Evolutionary conservation across 1,140 invertebrate genomes (phyloP), one percentile per base, ranked within the genome.

Genomic region (Eueides isabella): DNA sequence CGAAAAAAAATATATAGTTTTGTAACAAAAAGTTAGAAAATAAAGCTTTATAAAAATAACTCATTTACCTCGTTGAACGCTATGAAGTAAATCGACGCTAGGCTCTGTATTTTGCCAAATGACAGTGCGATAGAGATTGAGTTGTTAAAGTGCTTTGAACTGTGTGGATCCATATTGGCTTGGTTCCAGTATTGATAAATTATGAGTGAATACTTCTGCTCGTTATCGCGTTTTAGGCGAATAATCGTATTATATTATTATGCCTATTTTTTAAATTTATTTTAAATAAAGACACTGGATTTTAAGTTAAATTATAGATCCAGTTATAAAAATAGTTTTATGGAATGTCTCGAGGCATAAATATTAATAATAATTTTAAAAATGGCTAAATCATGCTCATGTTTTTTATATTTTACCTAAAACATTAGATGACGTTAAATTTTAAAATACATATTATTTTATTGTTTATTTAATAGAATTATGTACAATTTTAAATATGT

Each of bases 41-140:
- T 55, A 23, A 9, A 55, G 48, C 19, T 19, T 55, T 55, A 55
- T 55, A 55, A n/a, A n/a, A n/a, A 23, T 7, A 55, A 23, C 19
- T 55, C 48, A 55, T 55, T 55, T 55, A 55, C 48, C 48, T 55
- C 48, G 48, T 55, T 26, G 48, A 23, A 62, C 26, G 26, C 61
- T 62, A 14, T 30, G 28, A n/a, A 62, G 61, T 62, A 62, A 62
- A 62, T 62, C 16, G 61, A 62, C 61, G 61, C 61, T 28, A 1
- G 61, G 61, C 61, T 62, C 61, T 62, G 61, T 62, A 30, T 62
- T 62, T 62, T 62, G 61, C 61, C 61, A 62, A 62, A 62, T 62
- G 61, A 62, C 61, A 62, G 61, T 62, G 29, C 61, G 5, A 30
- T 30, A 30, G 28, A 62, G 61, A 62, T 62, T 62, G 61, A 62